Evolutionary conservation across 2,113 vertebrate genomes (phyloP), one percentile per base, ranked within the genome.

Genomic region (Indicator indicator): DNA sequence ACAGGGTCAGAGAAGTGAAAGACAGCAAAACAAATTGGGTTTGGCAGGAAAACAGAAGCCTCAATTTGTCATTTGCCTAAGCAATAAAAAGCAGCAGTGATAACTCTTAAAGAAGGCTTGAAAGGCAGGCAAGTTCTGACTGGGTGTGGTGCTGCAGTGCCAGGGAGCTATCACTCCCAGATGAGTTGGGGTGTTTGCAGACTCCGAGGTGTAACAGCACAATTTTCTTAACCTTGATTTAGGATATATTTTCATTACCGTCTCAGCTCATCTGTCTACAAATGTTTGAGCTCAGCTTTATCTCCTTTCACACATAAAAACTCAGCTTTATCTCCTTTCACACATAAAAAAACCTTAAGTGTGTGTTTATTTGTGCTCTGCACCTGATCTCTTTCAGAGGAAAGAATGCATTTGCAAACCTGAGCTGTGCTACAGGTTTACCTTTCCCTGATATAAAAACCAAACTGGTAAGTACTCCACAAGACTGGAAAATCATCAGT

Each of bases 51-150:
- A 90, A 33, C 33, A 74, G 83, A 70, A 78, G 42, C 67, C 42
- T 85, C 82, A 32, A 28, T 88, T 95, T 82, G 42, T 90, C 70
- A 90, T 90, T 92, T 88, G 71, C 75, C 67, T 75, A 55, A 88
- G 67, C 55, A 87, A 59, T 50, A 59, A 85, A 42, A 54, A 42
- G 58, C 27, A 62, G 56, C 46, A 67, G 65, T 26, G 44, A 48
- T 74, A 91, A 74, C 42, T 63, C 3, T 0, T 59, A 19, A 74
- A 40, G 32, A 90, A 78, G 62, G 62, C 9, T 82, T 54, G 36
- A 71, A 78, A 75, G 65, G 52, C 75, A 68, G 83, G 8, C 33
- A 59, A 78, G 54, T 36, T 58, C 32, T 44, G 80, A 11, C 40
- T 28, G 26, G 14, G 64, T 84, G 32, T 14, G 50, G 73, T 72